Percentiles rank a stretch among this genome's conserved stretches.
Conservation (phyloP, 64 coral and sea anemone species). For the Montipora cactus region DNA sequence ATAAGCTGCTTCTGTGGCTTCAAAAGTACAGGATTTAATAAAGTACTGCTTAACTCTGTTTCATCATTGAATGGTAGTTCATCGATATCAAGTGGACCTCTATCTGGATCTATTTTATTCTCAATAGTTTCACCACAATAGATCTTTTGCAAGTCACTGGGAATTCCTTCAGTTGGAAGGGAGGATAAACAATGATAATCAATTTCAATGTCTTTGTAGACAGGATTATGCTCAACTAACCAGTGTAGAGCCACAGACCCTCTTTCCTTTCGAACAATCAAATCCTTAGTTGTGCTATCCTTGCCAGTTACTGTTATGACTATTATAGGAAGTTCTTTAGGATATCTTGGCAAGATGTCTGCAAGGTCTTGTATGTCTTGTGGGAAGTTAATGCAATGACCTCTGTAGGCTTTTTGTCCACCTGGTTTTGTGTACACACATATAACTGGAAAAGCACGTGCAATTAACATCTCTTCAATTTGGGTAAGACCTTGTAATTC, state of each 20-base stretch:
- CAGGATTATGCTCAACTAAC: conserved; percentile 53
- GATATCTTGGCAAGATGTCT: conserved; percentile 35
- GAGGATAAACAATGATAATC: conserved; percentile 28
- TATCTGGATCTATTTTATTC: conserved; percentile 19
- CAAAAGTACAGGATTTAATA: conserved; percentile 27
- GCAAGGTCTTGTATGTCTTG: conserved; percentile 53
- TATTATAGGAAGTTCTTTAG: conserved; percentile 52
- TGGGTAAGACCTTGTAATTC: conserved; percentile 64
- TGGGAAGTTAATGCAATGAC: conserved; percentile 57
- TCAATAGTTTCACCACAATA: neutral
- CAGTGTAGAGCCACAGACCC: conserved; percentile 16
- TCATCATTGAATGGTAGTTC: conserved; percentile 45
- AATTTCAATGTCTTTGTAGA: conserved; percentile 42
- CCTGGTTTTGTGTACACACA: conserved; percentile 55
- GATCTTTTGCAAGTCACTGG: conserved; percentile 9
- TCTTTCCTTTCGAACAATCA: neutral
- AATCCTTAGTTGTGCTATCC: conserved; percentile 34
- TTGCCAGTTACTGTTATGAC: neutral
- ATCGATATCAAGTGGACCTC: conserved; percentile 47
- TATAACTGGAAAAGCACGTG: conserved; percentile 61
- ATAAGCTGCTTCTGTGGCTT: conserved; percentile 57
- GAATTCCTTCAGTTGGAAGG: conserved; percentile 48
- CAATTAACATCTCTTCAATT: conserved; percentile 75
- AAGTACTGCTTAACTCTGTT: conserved; percentile 39
- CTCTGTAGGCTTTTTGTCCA: conserved; percentile 54